phyloP scores from a whole-genome alignment of 2,797 vertebrate species.

The Pelochelys cantorii region DNA sequence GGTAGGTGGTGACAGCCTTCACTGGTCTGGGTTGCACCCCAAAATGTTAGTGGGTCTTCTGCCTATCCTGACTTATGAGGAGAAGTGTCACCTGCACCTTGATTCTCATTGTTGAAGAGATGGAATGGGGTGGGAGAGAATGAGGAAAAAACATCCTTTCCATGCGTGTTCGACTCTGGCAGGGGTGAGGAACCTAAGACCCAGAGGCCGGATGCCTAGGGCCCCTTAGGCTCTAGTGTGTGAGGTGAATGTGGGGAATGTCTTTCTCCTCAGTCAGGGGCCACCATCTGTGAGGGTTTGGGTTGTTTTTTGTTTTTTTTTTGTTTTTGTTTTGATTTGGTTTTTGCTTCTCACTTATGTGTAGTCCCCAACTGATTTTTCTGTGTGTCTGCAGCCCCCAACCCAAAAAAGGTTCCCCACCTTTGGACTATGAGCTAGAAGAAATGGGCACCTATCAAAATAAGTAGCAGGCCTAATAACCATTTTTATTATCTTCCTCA shows the following conservation, averaged over 20 bases:
- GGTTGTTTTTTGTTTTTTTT: too few relatives aligned
- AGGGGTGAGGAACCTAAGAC: too few relatives aligned
- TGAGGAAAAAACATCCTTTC: background rate
- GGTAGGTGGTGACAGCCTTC: background rate
- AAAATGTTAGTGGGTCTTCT: background rate
- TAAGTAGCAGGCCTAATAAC: background rate
- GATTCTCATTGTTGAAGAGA: background rate
- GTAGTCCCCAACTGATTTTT: too few relatives aligned
- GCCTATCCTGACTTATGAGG: background rate
- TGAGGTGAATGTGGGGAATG: too few relatives aligned
- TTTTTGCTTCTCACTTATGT: too few relatives aligned
- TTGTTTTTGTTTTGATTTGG: too few relatives aligned
- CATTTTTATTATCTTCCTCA: slow-evolving; percentile 1
- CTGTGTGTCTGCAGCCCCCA: too few relatives aligned
- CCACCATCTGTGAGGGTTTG: too few relatives aligned
- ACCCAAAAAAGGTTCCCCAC: too few relatives aligned
- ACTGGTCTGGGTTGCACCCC: background rate
- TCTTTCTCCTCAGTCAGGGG: too few relatives aligned
- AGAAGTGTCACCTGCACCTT: background rate
- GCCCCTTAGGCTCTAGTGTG: too few relatives aligned
- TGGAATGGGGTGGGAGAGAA: background rate
- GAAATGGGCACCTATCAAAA: background rate
- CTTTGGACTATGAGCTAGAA: background rate
- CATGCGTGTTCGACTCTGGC: background rate
- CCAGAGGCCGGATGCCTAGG: too few relatives aligned